phyloP scores from a whole-genome alignment of 2,888 invertebrate genomes.

The Hipparchia sbordonii region DNA sequence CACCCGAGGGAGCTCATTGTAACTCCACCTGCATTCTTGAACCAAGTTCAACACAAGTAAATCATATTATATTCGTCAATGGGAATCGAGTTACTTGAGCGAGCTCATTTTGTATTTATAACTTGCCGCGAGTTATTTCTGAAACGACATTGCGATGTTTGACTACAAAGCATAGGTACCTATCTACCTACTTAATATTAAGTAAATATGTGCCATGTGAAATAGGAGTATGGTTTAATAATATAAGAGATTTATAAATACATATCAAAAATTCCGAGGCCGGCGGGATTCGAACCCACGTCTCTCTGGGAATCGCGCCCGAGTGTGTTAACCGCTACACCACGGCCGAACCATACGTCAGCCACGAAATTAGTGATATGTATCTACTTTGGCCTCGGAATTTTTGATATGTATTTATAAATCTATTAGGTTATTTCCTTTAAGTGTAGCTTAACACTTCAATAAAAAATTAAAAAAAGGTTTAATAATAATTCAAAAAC shows the following conservation, averaged over 20 bases:
- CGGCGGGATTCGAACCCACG: no score
- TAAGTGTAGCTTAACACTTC: no score
- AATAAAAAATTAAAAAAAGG: no score
- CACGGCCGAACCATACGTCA: no score
- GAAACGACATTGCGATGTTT: constrained; percentile 29
- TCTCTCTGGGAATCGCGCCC: no score
- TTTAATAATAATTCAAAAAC: constrained; percentile 8
- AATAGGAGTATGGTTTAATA: constrained; percentile 5
- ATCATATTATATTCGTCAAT: constrained; percentile 76
- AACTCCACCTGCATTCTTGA: constrained; percentile 72
- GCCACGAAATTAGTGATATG: no score
- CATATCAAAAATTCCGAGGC: no score
- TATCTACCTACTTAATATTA: background rate
- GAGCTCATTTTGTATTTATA: constrained; percentile 67
- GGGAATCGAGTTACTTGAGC: constrained; percentile 72
- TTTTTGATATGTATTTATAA: no score
- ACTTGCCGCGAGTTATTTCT: constrained; percentile 43
- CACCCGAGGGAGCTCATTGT: constrained; percentile 70
- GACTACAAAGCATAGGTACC: background rate
- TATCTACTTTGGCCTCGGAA: no score
- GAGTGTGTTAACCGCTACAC: no score
- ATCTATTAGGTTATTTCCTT: no score
- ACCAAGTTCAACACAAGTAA: constrained; percentile 67
- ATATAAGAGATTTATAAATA: no score
- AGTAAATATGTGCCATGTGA: constrained; percentile 11